A percentile compares a stretch with the other conserved stretches of the same genome.
Conservation (phyloP, 2,888 invertebrate species). For the Drosophila robusta region DNA sequence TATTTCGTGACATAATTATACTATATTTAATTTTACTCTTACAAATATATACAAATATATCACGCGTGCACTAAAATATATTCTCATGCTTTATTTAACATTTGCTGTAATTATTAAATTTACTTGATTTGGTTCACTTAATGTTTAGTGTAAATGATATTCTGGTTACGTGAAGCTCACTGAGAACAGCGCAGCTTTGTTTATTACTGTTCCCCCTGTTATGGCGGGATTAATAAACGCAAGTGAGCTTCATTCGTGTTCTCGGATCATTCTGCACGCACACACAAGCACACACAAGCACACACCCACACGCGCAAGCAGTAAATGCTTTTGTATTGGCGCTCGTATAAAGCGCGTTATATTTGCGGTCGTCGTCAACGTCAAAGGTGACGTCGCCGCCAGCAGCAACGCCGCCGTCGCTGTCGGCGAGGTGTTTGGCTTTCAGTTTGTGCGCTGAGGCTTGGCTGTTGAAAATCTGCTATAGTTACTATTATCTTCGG, state of each 20-base stretch:
- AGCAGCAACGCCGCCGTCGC: background rate
- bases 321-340: conserved; percentile 20
- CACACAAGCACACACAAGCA: conserved; percentile 11
- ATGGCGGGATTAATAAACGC: conserved; percentile 54
- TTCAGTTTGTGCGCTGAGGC: conserved; percentile 34
- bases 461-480: conserved; percentile 13
- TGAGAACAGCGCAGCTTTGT: conserved; percentile 13
- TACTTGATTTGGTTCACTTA: background rate
- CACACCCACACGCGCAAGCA: background rate
- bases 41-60: too few relatives aligned
- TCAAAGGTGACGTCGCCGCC: conserved; percentile 18
- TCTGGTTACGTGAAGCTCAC: conserved; percentile 2
- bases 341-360: conserved; percentile 30
- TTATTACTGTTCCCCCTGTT: conserved; percentile 24
- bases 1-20: too few relatives aligned
- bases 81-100: too few relatives aligned
- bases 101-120: background rate
- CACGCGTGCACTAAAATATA: too few relatives aligned
- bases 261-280: conserved; percentile 60
- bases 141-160: conserved; percentile 38
- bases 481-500: conserved; percentile 18
- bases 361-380: conserved; percentile 36
- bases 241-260: conserved; percentile 60
- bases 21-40: too few relatives aligned
- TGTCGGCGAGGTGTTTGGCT: conserved; percentile 21